phyloP scores from a whole-genome alignment of 2,797 vertebrate species.

The Craterocephalus amniculus region DNA sequence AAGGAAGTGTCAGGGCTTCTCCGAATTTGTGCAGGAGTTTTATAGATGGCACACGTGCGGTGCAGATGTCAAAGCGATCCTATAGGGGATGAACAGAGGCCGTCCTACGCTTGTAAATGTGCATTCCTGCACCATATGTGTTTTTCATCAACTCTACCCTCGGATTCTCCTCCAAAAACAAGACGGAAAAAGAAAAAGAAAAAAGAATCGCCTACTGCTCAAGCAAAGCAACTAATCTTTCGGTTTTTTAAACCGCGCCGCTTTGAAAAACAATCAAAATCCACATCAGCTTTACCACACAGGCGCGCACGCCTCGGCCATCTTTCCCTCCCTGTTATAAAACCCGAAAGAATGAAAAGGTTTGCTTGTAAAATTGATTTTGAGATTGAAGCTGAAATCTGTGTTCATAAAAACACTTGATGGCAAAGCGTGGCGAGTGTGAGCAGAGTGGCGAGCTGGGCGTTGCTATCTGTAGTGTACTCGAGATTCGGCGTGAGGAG shows the following conservation, averaged over 20 bases:
- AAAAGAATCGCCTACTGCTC: not conserved
- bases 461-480: conserved; percentile 27
- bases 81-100: conserved; percentile 42
- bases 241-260: conserved; percentile 21
- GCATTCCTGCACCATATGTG: conserved; percentile 66
- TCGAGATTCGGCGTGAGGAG: conserved; percentile 43
- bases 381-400: conserved; percentile 42
- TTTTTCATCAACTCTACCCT: conserved; percentile 36
- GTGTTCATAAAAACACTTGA: conserved; percentile 23
- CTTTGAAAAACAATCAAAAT: conserved; percentile 42
- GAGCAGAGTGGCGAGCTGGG: conserved; percentile 6
- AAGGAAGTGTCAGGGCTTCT: not conserved
- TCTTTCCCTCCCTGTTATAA: conserved; percentile 21
- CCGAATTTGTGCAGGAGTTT: conserved; percentile 45
- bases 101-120: conserved; percentile 34
- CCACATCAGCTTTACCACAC: conserved; percentile 32
- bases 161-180: conserved; percentile 12
- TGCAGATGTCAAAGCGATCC: conserved; percentile 73
- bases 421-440: conserved; percentile 1
- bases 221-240: conserved; percentile 39
- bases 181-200: too few relatives aligned
- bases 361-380: conserved; percentile 52
- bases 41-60: conserved; percentile 60
- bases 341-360: conserved; percentile 41
- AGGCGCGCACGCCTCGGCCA: not conserved